Evolutionary conservation across 2,888 invertebrate species (phyloP).

Genomic region (Ariolimax columbianus): DNA sequence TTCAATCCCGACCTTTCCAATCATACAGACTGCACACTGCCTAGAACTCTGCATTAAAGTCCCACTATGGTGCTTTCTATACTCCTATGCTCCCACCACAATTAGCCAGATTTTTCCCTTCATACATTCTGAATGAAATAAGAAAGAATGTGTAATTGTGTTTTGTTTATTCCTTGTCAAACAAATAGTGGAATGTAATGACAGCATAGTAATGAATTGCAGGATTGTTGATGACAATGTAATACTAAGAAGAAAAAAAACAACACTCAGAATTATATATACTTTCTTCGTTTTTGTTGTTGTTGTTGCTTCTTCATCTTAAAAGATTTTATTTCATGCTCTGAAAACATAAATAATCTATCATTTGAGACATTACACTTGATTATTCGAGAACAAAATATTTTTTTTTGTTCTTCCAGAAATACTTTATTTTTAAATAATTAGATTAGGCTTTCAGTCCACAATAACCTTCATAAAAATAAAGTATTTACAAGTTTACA

Average conservation of each 20-base stretch:
- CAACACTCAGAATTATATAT: not conserved
- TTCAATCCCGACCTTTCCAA: too few relatives aligned
- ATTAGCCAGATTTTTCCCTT: too few relatives aligned
- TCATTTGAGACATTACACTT: too few relatives aligned
- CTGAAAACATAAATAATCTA: too few relatives aligned
- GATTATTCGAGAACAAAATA: too few relatives aligned
- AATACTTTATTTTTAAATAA: too few relatives aligned
- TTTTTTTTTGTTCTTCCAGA: not conserved
- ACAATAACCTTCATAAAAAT: not conserved
- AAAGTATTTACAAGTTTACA: not conserved
- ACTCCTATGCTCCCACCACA: too few relatives aligned
- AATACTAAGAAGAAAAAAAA: not conserved
- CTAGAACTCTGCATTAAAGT: too few relatives aligned
- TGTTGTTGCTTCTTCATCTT: not conserved
- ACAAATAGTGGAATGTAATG: not conserved
- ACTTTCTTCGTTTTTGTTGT: too few relatives aligned
- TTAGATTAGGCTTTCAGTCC: too few relatives aligned
- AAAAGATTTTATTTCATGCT: not conserved
- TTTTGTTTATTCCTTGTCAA: not conserved
- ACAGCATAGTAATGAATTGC: not conserved
- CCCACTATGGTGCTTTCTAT: too few relatives aligned
- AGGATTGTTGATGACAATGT: not conserved
- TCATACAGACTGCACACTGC: too few relatives aligned
- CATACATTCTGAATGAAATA: constrained; percentile 1
- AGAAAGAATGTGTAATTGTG: not conserved